Percentiles rank a stretch among this genome's conserved stretches.
phyloP scores from a whole-genome alignment of 2,113 vertebrate genomes.

The Mobula hypostoma region DNA sequence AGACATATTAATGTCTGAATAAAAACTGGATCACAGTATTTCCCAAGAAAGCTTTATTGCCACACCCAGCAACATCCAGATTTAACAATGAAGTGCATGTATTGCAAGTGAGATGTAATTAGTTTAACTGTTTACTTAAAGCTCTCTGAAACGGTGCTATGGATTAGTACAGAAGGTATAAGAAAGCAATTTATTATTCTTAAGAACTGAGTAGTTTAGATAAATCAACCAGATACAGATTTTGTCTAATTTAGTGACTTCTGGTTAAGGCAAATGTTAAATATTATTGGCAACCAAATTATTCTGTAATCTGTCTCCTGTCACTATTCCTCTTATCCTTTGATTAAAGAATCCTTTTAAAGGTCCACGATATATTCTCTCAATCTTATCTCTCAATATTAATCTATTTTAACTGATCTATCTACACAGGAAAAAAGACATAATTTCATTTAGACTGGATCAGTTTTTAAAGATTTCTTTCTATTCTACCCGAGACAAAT shows the following conservation, averaged over 20 bases:
- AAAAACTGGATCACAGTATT: neutral
- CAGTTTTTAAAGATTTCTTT: neutral
- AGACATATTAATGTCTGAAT: neutral
- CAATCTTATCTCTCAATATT: neutral
- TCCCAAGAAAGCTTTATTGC: neutral
- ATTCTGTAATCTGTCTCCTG: neutral
- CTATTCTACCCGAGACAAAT: neutral
- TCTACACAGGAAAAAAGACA: neutral
- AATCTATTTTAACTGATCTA: neutral
- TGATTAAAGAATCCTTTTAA: neutral
- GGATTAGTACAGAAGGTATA: neutral
- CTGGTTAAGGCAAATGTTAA: neutral
- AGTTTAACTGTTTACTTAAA: neutral
- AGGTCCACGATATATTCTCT: neutral
- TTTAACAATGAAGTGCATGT: neutral
- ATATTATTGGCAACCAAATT: neutral
- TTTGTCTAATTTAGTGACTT: neutral
- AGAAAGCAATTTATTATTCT: too few species aligned
- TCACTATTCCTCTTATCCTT: neutral
- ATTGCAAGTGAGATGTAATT: neutral
- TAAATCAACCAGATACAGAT: neutral
- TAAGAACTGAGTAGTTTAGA: neutral
- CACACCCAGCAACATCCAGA: neutral
- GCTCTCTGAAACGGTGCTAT: neutral
- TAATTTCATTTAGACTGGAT: neutral